Conservation (phyloP, 2,888 invertebrate genomes). For the Molorchus minor region DNA sequence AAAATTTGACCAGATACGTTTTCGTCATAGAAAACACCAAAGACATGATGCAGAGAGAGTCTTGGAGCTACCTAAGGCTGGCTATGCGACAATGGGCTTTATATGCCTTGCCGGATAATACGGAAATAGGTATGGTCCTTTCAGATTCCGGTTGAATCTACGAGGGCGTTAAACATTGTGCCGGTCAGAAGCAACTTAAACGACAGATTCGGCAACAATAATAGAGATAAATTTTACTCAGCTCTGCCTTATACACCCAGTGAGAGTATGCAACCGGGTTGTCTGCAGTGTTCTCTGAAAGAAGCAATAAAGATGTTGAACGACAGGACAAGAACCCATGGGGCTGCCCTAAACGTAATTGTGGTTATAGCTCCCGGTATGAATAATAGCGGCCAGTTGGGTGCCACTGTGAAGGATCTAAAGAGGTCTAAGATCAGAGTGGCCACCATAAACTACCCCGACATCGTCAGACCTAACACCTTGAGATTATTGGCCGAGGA, state of each 20-base stretch:
- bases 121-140: slow-evolving; percentile 66
- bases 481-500: slow-evolving; percentile 63
- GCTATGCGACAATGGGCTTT: slow-evolving; percentile 70
- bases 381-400: slow-evolving; percentile 59
- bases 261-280: slow-evolving; percentile 64
- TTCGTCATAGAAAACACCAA: slow-evolving; percentile 69
- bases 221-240: slow-evolving; percentile 52
- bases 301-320: slow-evolving; percentile 64
- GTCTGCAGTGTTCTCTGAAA: slow-evolving; percentile 64
- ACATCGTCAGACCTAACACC: slow-evolving; percentile 60
- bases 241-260: slow-evolving; percentile 65
- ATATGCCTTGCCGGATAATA: slow-evolving; percentile 65
- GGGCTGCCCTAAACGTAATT: slow-evolving; percentile 66
- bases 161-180: slow-evolving; percentile 56
- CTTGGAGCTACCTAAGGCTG: slow-evolving; percentile 68
- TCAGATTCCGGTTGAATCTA: slow-evolving; percentile 61
- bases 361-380: slow-evolving; percentile 68
- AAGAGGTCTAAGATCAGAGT: slow-evolving; percentile 63
- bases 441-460: slow-evolving; percentile 67
- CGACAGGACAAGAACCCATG: slow-evolving; percentile 59
- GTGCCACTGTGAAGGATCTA: slow-evolving; percentile 61
- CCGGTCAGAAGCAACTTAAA: slow-evolving; percentile 52
- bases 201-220: slow-evolving; percentile 43
- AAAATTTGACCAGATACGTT: slow-evolving; percentile 66
- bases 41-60: slow-evolving; percentile 68